Evolutionary conservation across 2,113 vertebrate species (phyloP), one percentile per base, ranked within the genome.

Genomic region (Progne subis): DNA sequence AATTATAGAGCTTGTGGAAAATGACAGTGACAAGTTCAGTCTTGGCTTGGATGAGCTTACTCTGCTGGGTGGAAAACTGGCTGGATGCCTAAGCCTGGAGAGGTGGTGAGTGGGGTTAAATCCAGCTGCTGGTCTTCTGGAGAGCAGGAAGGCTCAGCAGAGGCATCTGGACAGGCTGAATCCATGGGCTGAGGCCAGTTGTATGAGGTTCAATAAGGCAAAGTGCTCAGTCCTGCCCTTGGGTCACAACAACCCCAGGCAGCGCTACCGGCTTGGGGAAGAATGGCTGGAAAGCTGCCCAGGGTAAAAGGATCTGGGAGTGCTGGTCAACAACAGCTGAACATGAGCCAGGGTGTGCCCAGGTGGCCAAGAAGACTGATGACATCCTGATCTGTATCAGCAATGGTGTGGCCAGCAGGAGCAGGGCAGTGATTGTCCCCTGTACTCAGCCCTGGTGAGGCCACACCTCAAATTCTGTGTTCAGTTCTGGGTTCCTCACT

Each of bases 361-460:
- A 76, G 55, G 5, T 26, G 78, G 16, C 47, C 63, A 34, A 16
- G 79, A 16, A 43, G 21, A 25, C 34, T 25, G 9, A 0, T 18
- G 55, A 0, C 18, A 63, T 5, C 41, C 41, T 63, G 71, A 14
- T 2, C 34, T 63, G 41, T 0, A 13, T 63, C 41, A 82, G 63
- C 20, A 13, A 0, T 31, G 3, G 39, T 25, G 39, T 41, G 63
- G 9, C 16, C 64, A 69, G n/a, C 39, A 60, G 78, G 28, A 68
- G 0, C 61, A 53, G 86, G 39, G 24, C n/a, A 46, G 19, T 0
- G 39, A 82, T 0, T 1, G 11, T 53, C 9, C 16, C 14, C n/a
- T 75, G n/a, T 8, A 6, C 53, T 34, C 0, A 0, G 39, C 39
- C 18, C 24, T 39, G 47, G 1, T 47, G 55, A 61, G n/a, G 39